A percentile compares a stretch with the other conserved stretches of the same genome.
phyloP scores from a whole-genome alignment of 1,140 invertebrate species.

The Pachypeltis micranthus region DNA sequence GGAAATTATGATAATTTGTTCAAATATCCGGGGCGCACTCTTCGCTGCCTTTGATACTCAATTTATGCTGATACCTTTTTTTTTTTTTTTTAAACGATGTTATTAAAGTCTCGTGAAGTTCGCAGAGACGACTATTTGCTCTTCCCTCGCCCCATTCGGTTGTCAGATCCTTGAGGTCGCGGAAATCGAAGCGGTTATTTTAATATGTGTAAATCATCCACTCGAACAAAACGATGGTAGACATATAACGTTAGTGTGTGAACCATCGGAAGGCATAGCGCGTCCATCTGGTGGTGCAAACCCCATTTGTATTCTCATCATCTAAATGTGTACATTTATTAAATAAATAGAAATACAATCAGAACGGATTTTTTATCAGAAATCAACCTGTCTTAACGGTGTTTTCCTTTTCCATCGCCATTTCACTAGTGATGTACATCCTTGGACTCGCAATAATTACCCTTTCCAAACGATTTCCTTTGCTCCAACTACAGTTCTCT shows the following conservation, averaged over 20 bases:
- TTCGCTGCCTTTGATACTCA: background rate
- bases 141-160: background rate
- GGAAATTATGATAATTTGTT: background rate
- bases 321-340: slow-evolving; percentile 15
- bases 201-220: background rate
- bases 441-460: no score
- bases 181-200: background rate
- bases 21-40: background rate
- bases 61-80: background rate
- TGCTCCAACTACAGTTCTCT: no score
- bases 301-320: slow-evolving; percentile 15
- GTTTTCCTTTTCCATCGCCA: no score
- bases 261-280: background rate
- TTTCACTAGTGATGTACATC: no score
- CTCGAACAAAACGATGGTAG: background rate
- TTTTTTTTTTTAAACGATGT: background rate
- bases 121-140: background rate
- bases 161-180: background rate
- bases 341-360: slow-evolving; percentile 12
- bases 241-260: background rate
- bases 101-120: background rate
- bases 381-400: no score
- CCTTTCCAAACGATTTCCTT: no score
- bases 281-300: background rate
- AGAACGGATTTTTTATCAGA: no score